Percentiles rank a stretch among this genome's conserved stretches.
These are phyloP conservation scores for Shargacucullia verbasci DNA, from an alignment of 2,888 invertebrate genomes.

Conservation along the genomic window DNA sequence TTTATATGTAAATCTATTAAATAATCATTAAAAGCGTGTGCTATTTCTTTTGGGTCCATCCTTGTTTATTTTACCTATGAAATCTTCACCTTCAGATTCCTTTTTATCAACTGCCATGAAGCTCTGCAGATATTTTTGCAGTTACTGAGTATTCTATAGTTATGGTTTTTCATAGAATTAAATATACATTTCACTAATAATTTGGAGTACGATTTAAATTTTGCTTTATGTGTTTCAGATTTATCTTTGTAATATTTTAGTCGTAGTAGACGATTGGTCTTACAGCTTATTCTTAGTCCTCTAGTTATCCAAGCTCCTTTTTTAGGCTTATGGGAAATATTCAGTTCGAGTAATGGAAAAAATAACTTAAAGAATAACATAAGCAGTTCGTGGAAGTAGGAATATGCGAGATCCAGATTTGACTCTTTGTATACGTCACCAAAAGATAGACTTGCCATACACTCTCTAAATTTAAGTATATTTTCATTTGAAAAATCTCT, in stretches of 20 bases:
- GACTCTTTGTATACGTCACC: background rate
- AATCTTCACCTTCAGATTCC: background rate
- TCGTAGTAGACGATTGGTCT: background rate
- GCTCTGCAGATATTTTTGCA: background rate
- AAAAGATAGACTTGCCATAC: constrained; percentile 1
- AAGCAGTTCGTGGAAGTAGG: background rate
- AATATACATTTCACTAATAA: too few relatives aligned
- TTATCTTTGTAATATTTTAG: background rate
- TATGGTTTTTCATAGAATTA: too few relatives aligned
- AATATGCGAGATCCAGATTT: background rate
- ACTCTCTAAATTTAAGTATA: constrained; percentile 4
- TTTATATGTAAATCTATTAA: background rate
- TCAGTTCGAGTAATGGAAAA: background rate
- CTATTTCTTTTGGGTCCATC: background rate
- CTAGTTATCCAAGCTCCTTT: background rate
- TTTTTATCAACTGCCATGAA: background rate
- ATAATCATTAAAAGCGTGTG: background rate
- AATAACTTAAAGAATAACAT: background rate
- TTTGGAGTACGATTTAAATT: background rate
- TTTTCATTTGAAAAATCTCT: constrained; percentile 4
- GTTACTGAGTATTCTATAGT: background rate
- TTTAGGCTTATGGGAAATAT: background rate
- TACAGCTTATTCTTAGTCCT: background rate
- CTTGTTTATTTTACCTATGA: background rate
- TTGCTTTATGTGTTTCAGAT: background rate